Base-by-base conservation (phyloP, 2,888 invertebrate genomes). In the Beris chalybata region DNA sequence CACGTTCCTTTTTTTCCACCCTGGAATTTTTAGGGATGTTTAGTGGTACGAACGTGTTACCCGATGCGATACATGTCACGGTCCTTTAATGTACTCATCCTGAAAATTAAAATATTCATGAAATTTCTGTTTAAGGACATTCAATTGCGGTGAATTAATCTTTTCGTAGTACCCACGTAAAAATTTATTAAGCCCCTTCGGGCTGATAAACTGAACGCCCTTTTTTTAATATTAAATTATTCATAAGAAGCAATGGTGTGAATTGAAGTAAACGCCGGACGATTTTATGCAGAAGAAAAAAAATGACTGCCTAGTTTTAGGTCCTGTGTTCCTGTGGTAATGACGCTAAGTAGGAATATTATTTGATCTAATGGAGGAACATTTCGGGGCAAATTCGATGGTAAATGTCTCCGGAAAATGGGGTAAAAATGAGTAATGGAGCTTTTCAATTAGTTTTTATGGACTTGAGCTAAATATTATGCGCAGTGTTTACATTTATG, bases 391-490 rank as follows among this genome's bases (percentile, higher is more conserved):
- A 9, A 38, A 38, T 38, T 38, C 38, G 9, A 7, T 38, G 38
- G 38, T 38, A 38, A 38, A 38, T 38, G 38, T 38, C 38, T 5
- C 38, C 38, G 1, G 9, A 9, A 38, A 38, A 38, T 38, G 38
- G 9, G 38, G 44, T 13, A 22, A 57, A 44, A 44, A 57, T 57
- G 57, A 57, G 29, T 43, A 57, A 57, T 57, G 57, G 44, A 44
- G 29, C 29, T 57, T 57, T 57, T 57, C 57, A 57, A 57, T 57
- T 57, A 57, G 57, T 43, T 44, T 44, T 57, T 44, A 44, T 57
- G 44, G 22, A 44, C 5, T 9, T 52, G 52, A 22, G 52, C 6
- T 52, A 11, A 13, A 29, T 13, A n/a, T n/a, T 6, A 52, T 52
- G 1, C 11, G 22, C 52, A 6, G 22, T 15, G 13, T 22, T 22